A percentile compares a stretch with the other conserved stretches of the same genome.
Evolutionary conservation across 2,113 vertebrate genomes (phyloP).

Genomic region (Aspiorhynchus laticeps): DNA sequence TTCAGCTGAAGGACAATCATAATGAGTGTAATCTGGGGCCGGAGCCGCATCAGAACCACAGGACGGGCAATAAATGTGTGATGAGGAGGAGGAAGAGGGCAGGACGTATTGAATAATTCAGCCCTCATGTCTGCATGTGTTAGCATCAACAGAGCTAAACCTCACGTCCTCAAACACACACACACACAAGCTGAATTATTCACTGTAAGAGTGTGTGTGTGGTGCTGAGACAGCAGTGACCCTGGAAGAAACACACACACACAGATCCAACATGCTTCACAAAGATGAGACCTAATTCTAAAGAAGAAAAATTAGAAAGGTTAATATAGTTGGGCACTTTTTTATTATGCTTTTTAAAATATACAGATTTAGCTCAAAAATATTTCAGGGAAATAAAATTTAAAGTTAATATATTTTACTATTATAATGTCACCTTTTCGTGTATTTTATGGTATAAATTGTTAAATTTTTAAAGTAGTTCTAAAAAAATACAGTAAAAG

Average conservation of each 20-base stretch:
- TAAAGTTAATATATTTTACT: too few species aligned
- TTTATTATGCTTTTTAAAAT: too few species aligned
- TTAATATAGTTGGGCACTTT: too few species aligned
- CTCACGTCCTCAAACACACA: slow-evolving; percentile 58
- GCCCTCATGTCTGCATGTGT: slow-evolving; percentile 71
- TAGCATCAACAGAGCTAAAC: slow-evolving; percentile 69
- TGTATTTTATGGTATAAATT: too few species aligned
- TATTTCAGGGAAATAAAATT: too few species aligned
- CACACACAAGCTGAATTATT: slow-evolving; percentile 74
- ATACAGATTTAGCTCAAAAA: too few species aligned
- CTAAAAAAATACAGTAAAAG: too few species aligned
- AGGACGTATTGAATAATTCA: slow-evolving; percentile 78
- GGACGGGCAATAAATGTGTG: slow-evolving; percentile 34
- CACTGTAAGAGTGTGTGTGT: slow-evolving; percentile 56
- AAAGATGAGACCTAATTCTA: not conserved
- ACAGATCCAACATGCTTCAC: not conserved
- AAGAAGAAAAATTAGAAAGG: too few species aligned
- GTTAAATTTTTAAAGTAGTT: too few species aligned
- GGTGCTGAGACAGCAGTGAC: slow-evolving; percentile 74
- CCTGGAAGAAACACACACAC: slow-evolving; percentile 51
- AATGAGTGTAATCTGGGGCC: slow-evolving; percentile 5
- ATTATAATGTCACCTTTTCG: too few species aligned
- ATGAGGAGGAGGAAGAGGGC: slow-evolving; percentile 42
- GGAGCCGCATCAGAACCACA: slow-evolving; percentile 48
- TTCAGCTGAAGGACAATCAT: slow-evolving; percentile 31